Percentiles rank a stretch among this genome's conserved stretches.
Evolutionary conservation across 2,888 invertebrate species (phyloP).

Genomic region (Coelopa pilipes): DNA sequence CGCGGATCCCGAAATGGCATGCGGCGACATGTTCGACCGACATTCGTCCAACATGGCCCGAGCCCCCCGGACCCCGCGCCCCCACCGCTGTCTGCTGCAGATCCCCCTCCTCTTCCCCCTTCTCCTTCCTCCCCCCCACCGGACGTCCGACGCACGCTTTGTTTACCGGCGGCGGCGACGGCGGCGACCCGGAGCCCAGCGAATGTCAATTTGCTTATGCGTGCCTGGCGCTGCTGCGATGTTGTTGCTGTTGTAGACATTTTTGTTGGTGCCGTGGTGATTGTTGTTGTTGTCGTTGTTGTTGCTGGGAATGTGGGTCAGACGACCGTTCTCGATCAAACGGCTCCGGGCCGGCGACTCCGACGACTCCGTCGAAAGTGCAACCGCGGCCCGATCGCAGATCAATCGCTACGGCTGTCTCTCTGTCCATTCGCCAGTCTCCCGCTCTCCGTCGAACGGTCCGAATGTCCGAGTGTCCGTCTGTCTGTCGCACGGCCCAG

Average conservation of each 20-base stretch:
- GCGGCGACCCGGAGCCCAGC: neutral
- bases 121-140: no score
- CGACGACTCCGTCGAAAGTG: constrained; percentile 4
- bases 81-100: neutral
- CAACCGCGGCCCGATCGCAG: constrained; percentile 13
- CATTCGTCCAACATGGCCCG: constrained; percentile 45
- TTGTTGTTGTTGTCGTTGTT: no score
- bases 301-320: constrained; percentile 16
- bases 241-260: neutral
- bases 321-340: constrained; percentile 10
- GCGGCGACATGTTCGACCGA: constrained; percentile 60
- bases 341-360: neutral
- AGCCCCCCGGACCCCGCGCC: no score
- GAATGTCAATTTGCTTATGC: neutral
- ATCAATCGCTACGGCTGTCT: neutral
- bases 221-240: neutral
- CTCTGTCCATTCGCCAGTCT: constrained; percentile 3
- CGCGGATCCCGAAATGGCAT: constrained; percentile 58
- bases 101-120: no score
- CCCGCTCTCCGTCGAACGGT: no score
- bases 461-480: no score
- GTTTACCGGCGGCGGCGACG: neutral
- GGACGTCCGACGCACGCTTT: neutral
- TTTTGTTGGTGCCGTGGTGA: neutral
- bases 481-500: no score